Conservation (phyloP, 2,797 vertebrate genomes). For the Emydoidea blandingii region DNA sequence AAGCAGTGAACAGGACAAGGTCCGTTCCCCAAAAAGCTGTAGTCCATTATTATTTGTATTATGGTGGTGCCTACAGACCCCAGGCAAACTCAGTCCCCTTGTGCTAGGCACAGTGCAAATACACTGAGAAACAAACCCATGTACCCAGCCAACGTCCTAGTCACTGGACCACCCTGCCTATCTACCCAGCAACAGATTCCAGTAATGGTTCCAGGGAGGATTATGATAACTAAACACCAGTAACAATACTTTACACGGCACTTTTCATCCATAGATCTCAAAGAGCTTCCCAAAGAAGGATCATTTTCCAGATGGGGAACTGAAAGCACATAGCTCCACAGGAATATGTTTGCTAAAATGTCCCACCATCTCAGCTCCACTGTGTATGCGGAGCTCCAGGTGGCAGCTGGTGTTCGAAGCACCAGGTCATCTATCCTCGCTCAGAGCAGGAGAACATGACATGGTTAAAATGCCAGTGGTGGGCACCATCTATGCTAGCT, state of each 20-base stretch:
- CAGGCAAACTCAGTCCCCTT: slow-evolving; percentile 36
- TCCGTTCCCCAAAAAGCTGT: slow-evolving; percentile 69
- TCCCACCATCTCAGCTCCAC: background rate
- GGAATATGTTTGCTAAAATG: background rate
- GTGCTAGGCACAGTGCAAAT: background rate
- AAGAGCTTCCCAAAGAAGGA: no score
- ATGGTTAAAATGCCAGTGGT: background rate
- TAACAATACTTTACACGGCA: fast-evolving
- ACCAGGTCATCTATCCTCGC: background rate
- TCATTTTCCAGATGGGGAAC: background rate
- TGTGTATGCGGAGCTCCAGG: background rate
- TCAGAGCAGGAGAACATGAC: background rate
- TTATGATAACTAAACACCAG: background rate
- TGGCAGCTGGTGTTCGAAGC: background rate
- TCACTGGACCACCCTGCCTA: background rate
- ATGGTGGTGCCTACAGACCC: slow-evolving; percentile 30
- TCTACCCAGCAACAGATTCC: background rate
- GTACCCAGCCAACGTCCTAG: background rate
- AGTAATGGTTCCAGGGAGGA: background rate
- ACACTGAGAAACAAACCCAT: slow-evolving; percentile 38
- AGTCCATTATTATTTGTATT: slow-evolving; percentile 65
- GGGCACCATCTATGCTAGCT: background rate
- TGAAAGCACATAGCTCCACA: background rate
- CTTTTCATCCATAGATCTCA: background rate
- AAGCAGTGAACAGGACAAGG: slow-evolving; percentile 70